Evolutionary conservation across 1,140 invertebrate species (phyloP).

Genomic region (Hestina assimilis): DNA sequence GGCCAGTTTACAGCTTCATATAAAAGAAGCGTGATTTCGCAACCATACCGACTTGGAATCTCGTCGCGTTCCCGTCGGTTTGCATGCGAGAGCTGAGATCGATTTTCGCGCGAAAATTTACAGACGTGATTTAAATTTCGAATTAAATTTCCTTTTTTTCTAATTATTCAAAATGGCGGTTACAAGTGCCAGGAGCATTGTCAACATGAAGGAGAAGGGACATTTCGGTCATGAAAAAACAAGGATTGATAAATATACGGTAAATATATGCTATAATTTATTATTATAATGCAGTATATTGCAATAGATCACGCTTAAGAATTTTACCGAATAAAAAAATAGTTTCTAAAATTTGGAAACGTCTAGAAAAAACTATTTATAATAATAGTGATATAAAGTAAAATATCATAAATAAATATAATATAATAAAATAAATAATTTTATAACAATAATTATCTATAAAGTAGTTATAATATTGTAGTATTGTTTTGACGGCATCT

Average conservation of each 20-base stretch:
- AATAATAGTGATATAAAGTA: no score
- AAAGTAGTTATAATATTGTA: no score
- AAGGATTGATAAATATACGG: conserved; percentile 68
- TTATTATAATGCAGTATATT: not conserved
- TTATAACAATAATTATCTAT: no score
- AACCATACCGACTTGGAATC: conserved; percentile 70
- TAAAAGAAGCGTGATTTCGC: conserved; percentile 70
- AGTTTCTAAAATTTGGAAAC: no score
- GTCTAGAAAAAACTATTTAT: no score
- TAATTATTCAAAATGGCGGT: conserved; percentile 61
- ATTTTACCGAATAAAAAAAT: no score
- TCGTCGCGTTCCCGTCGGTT: conserved; percentile 60
- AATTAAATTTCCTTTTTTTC: no score
- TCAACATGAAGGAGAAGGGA: conserved; percentile 65
- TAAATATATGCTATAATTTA: conserved; percentile 30
- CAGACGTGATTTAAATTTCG: conserved; percentile 34
- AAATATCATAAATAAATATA: no score
- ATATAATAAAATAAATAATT: no score
- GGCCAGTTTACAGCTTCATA: conserved; percentile 63
- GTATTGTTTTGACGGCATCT: no score
- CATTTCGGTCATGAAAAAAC: conserved; percentile 65
- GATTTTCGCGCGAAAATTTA: conserved; percentile 59
- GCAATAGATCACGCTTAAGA: not conserved
- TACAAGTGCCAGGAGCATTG: conserved; percentile 62
- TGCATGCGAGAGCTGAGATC: conserved; percentile 54